Conservation (phyloP, 1,140 invertebrate species). For the Portunus trituberculatus region DNA sequence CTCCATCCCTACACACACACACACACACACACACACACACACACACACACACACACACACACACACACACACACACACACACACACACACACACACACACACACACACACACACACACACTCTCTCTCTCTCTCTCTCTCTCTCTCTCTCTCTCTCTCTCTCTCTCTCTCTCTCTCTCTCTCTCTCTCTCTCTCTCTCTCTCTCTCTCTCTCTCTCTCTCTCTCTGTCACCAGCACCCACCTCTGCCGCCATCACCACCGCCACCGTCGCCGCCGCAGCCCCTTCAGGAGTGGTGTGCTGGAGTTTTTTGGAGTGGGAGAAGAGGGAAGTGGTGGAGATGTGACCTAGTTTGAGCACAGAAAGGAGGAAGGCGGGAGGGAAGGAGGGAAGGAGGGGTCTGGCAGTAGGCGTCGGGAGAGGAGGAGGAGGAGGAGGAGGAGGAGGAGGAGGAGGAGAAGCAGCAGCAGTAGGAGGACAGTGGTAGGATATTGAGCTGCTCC, state of each 20-base stretch:
- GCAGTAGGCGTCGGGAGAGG: background rate
- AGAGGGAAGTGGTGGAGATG: background rate
- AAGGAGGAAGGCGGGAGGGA: too few species aligned
- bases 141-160: constrained; percentile 54
- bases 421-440: background rate
- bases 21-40: constrained; percentile 48
- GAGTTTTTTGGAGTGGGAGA: background rate
- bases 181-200: constrained; percentile 55
- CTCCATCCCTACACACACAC: background rate
- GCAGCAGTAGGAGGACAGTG: background rate
- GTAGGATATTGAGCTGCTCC: background rate
- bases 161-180: constrained; percentile 61
- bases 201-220: background rate
- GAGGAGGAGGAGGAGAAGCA: background rate
- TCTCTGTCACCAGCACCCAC: background rate
- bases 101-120: background rate
- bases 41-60: constrained; percentile 46
- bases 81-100: constrained; percentile 38
- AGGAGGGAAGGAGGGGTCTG: background rate
- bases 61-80: constrained; percentile 52
- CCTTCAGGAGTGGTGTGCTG: background rate
- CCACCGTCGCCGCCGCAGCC: background rate
- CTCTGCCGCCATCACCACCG: background rate
- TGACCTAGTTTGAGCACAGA: constrained; percentile 1
- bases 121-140: constrained; percentile 30